phyloP scores from a whole-genome alignment of 2,113 vertebrate species.

The Gasterosteus nipponicus region DNA sequence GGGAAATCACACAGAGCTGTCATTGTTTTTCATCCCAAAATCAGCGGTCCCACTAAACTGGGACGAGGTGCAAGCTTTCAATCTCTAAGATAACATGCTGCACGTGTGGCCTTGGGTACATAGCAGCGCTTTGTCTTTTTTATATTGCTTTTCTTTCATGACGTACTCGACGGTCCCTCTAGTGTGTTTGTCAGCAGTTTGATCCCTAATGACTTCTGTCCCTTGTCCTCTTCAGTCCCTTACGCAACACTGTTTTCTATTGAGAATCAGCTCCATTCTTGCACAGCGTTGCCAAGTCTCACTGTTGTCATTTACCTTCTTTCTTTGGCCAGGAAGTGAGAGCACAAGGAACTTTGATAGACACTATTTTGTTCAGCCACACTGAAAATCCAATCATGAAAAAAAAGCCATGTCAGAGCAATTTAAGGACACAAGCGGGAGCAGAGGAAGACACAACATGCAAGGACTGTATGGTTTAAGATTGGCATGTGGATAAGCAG shows the following conservation, averaged over 20 bases:
- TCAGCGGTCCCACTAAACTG: background rate
- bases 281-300: background rate
- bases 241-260: background rate
- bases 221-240: background rate
- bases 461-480: background rate
- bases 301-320: background rate
- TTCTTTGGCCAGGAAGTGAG: background rate
- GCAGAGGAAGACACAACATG: background rate
- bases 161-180: background rate
- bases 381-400: background rate
- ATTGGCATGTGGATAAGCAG: background rate
- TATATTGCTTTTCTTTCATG: background rate
- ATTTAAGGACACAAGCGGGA: background rate
- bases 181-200: background rate
- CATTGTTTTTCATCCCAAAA: background rate
- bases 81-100: background rate
- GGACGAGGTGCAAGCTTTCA: background rate
- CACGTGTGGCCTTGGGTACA: background rate
- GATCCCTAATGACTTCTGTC: background rate
- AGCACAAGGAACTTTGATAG: background rate
- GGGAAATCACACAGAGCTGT: background rate
- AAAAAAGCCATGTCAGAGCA: background rate
- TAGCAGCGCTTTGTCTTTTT: background rate
- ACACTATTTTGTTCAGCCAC: background rate
- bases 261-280: background rate